Base-by-base conservation (phyloP, 1,140 invertebrate genomes). In the Tetramorium alpestre region DNA sequence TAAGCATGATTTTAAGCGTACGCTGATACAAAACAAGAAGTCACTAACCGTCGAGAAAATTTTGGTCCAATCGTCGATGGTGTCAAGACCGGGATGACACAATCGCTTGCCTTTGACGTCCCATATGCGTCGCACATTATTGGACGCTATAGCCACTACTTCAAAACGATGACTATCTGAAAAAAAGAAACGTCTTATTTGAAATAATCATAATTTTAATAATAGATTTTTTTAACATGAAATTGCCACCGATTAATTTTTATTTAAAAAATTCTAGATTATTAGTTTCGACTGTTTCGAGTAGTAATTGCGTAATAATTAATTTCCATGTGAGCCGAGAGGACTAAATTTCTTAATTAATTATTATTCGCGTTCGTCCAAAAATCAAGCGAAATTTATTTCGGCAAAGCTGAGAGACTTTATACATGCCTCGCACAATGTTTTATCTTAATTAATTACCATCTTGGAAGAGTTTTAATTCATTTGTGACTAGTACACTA, bases 81-180 rank as follows among this genome's bases (percentile, higher is more conserved):
- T 95, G 0, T 96, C 96, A 82, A 97, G 96, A 33, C 97, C 97
- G 1, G 97, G 97, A 94, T 98, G 98, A 91, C 98, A 98, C 10
- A 98, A 96, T 56, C 95, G 96, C 69, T 96, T 97, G 25, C 96
- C 97, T 72, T 94, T 95, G 6, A 98, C 92, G 91, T 98, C 96
- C 54, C 96, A 95, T 72, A 96, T 91, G 25, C 93, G 95, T n/a
- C 93, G 94, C 16, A 97, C 96, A 58, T 94, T 92, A 41, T 97
- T 96, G 49, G 96, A 96, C 0, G 98, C 96, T 8, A 98, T 93
- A 0, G 97, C 97, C 0, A 98, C 97, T 73, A 98, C 95, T 91
- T 97, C 96, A 80, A 97, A 96, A 92, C 97, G 96, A 88, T 96
- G 96, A 3, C 95, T 92, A 10, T 96, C 96, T 97, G 82, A 18